Conservation (phyloP, 1,140 invertebrate genomes). For the Drosophila punjabiensis region DNA sequence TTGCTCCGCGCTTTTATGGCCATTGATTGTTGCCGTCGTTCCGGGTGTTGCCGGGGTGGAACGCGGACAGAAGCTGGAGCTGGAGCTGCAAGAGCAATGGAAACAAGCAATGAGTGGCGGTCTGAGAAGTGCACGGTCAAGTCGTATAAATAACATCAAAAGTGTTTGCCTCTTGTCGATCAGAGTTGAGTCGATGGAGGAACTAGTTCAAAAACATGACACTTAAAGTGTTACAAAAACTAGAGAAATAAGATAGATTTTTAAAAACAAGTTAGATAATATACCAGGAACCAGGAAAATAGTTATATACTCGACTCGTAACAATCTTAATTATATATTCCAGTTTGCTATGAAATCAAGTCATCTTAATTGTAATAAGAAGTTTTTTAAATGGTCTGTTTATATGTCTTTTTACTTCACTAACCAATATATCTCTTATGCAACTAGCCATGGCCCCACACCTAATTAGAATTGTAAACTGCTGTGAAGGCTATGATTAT, state of each 20-base stretch:
- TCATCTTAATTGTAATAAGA: not conserved
- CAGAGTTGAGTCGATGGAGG: slow-evolving; percentile 21
- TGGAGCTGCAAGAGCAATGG: slow-evolving; percentile 59
- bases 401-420: not conserved
- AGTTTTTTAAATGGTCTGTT: no score
- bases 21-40: slow-evolving; percentile 49
- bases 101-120: slow-evolving; percentile 60
- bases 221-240: not conserved
- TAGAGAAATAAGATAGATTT: not conserved
- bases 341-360: not conserved
- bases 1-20: slow-evolving; percentile 72
- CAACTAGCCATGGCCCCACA: not conserved
- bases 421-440: not conserved
- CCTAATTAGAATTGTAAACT: slow-evolving; percentile 28
- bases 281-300: no score
- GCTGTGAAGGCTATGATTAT: slow-evolving; percentile 21
- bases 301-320: not conserved
- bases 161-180: slow-evolving; percentile 34
- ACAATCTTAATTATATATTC: not conserved
- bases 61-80: slow-evolving; percentile 3
- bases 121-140: slow-evolving; percentile 72
- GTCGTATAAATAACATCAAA: slow-evolving; percentile 71
- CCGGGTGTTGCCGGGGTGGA: slow-evolving; percentile 27
- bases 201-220: slow-evolving; percentile 44
- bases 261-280: not conserved